Conservation (phyloP, 1,140 invertebrate genomes). For the Hirudo medicinalis region DNA sequence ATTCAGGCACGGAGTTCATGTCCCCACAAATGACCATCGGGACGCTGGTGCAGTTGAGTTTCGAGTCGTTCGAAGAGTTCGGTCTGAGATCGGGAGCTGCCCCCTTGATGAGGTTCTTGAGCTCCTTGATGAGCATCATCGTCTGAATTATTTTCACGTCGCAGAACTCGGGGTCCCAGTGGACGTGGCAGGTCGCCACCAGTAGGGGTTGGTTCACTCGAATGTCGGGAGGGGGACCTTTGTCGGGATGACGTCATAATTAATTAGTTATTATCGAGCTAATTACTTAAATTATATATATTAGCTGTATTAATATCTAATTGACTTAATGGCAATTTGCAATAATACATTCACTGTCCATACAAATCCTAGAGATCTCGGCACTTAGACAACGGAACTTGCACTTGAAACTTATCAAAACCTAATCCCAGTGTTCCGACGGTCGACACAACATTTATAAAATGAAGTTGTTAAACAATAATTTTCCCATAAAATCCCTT, state of each 20-base stretch:
- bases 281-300: no score
- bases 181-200: conserved; percentile 95
- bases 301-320: no score
- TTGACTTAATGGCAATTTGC: no score
- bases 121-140: conserved; percentile 94
- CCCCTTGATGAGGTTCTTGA: conserved; percentile 40
- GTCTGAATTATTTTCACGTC: conserved; percentile 99
- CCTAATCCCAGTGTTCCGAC: no score
- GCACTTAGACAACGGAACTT: no score
- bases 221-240: conserved; percentile 55
- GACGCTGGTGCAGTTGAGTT: conserved; percentile 58
- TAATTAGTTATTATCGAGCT: neutral
- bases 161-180: conserved; percentile 99
- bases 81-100: conserved; percentile 29
- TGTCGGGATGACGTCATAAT: conserved; percentile 3
- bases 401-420: no score
- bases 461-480: no score
- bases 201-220: conserved; percentile 62
- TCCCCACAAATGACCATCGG: conserved; percentile 92
- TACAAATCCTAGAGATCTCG: neutral
- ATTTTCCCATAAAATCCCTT: no score
- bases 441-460: no score
- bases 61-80: conserved; percentile 38
- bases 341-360: neutral
- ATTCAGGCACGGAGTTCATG: conserved; percentile 95